Evolutionary conservation across 2,113 vertebrate genomes (phyloP).

Genomic region (Lophochroa leadbeateri): DNA sequence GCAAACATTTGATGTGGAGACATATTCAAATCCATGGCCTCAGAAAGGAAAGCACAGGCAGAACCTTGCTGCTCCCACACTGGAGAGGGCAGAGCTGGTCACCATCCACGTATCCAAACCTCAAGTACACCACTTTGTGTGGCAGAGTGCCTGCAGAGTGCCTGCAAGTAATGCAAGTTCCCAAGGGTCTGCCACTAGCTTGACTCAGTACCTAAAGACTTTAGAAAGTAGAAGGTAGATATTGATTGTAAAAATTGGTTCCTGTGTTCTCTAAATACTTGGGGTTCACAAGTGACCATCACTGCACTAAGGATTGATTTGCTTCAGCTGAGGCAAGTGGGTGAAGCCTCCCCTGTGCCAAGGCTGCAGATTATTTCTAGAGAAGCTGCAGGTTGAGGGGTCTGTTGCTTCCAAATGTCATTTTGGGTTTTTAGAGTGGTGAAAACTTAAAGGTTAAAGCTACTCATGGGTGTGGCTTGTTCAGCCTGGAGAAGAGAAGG

Average conservation of each 20-base stretch:
- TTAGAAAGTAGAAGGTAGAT: neutral
- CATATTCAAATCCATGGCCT: neutral
- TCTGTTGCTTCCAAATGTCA: neutral
- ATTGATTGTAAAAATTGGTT: neutral
- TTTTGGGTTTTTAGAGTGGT: neutral
- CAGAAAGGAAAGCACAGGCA: neutral
- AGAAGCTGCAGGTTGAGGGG: neutral
- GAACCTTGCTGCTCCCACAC: neutral
- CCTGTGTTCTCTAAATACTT: neutral
- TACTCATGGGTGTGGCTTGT: neutral
- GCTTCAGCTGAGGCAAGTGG: neutral
- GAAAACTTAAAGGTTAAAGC: neutral
- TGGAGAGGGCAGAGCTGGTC: neutral
- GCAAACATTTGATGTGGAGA: neutral
- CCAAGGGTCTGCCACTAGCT: neutral
- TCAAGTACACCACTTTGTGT: accelerated
- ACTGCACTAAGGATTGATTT: neutral
- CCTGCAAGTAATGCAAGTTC: neutral
- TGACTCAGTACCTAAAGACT: accelerated
- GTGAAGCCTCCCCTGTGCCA: neutral
- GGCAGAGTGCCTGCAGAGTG: neutral
- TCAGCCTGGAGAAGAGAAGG: neutral
- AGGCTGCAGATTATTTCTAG: neutral
- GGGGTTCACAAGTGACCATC: neutral
- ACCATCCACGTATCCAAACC: accelerated